Evolutionary conservation across 2,113 vertebrate species (phyloP).

Genomic region (Micronycteris hirsuta): DNA sequence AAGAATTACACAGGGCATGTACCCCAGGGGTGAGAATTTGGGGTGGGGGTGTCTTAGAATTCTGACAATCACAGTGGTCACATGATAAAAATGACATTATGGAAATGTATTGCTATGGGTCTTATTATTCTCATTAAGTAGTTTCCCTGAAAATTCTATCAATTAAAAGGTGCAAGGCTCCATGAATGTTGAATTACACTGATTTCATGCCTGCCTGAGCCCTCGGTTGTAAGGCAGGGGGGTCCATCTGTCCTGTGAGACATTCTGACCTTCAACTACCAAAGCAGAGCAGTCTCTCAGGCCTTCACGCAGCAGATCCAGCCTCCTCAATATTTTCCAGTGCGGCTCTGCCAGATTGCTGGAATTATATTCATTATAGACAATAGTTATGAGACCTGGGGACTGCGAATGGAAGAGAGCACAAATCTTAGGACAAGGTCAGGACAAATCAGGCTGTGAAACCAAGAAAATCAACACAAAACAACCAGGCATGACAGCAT

Average conservation of each 20-base stretch:
- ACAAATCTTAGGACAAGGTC: neutral
- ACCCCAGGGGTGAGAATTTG: neutral
- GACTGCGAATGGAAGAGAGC: neutral
- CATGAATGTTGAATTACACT: neutral
- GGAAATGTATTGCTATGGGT: neutral
- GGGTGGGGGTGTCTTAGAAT: neutral
- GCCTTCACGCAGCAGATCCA: neutral
- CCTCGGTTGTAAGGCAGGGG: neutral
- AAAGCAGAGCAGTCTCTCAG: neutral
- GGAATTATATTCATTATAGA: neutral
- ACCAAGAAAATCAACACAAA: neutral
- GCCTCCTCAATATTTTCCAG: neutral
- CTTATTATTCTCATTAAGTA: neutral
- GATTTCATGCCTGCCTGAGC: neutral
- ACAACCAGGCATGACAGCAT: rapidly evolving
- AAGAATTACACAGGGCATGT: neutral
- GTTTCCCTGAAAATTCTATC: neutral
- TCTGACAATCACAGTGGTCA: neutral
- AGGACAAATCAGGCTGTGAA: neutral
- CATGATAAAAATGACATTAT: neutral
- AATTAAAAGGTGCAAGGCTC: neutral
- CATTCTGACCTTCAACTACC: neutral
- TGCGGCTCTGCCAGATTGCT: neutral
- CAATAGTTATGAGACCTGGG: neutral
- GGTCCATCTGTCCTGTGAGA: neutral